phyloP scores from a whole-genome alignment of 2,797 vertebrate genomes.

The Myotis planiceps region DNA sequence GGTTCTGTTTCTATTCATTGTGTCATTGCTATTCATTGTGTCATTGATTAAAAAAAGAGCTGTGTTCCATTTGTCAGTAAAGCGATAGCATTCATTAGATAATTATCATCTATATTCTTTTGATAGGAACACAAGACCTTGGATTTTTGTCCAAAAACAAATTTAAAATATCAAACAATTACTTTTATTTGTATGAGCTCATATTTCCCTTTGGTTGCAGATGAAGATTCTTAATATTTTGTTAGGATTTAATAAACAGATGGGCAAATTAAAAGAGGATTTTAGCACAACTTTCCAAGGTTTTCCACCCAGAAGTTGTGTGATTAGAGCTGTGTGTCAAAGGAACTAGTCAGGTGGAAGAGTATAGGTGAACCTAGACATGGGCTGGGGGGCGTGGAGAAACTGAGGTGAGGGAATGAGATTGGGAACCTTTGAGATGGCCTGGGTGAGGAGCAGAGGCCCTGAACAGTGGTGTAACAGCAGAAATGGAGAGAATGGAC shows the following conservation, averaged over 20 bases:
- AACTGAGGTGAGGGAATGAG: not conserved
- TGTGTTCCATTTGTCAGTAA: not conserved
- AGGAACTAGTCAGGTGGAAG: not conserved
- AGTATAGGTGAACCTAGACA: not conserved
- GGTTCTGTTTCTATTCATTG: not conserved
- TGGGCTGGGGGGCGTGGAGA: not conserved
- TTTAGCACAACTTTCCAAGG: not conserved
- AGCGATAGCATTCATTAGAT: not conserved
- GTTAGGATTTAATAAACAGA: not conserved
- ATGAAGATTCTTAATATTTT: not conserved
- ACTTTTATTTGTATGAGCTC: not conserved
- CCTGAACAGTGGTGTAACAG: not conserved
- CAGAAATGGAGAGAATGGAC: not conserved
- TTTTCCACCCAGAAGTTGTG: not conserved
- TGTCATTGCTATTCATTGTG: not conserved
- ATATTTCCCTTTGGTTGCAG: not conserved
- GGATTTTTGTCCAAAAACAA: not conserved
- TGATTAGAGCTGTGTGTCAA: not conserved
- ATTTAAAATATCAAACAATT: slow-evolving; percentile 3
- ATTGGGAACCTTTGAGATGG: not conserved
- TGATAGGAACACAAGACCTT: not conserved
- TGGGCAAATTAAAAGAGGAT: not conserved
- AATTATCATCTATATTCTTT: not conserved
- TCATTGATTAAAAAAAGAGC: not conserved
- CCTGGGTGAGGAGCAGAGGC: not conserved